A percentile compares a stretch with the other conserved stretches of the same genome.
phyloP scores from a whole-genome alignment of 2,113 vertebrate species.

The Oncorhynchus kisutch region DNA sequence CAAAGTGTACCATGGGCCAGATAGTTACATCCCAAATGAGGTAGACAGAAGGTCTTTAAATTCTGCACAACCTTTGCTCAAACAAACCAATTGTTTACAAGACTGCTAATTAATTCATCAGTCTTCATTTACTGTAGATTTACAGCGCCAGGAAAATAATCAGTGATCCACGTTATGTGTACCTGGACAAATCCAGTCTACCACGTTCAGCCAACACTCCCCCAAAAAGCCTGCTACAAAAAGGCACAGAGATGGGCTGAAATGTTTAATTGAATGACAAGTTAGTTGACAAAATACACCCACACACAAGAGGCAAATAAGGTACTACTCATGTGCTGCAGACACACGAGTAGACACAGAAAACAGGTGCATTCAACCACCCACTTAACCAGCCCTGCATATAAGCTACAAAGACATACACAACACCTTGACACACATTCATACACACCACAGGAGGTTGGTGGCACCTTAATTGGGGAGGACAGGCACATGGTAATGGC shows the following conservation, averaged over 20 bases:
- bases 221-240: background rate
- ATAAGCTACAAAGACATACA: background rate
- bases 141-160: slow-evolving; percentile 47
- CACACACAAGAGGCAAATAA: too few relatives aligned
- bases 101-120: slow-evolving; percentile 78
- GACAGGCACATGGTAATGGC: too few relatives aligned
- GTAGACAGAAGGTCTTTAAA: slow-evolving; percentile 81
- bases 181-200: slow-evolving; percentile 22
- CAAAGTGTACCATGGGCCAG: slow-evolving; percentile 67
- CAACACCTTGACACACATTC: background rate
- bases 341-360: background rate
- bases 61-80: slow-evolving; percentile 72
- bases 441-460: too few relatives aligned
- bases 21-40: slow-evolving; percentile 75
- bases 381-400: too few relatives aligned
- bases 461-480: too few relatives aligned
- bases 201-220: background rate
- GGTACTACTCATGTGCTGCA: too few relatives aligned
- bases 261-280: slow-evolving; percentile 13
- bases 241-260: background rate
- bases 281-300: background rate
- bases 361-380: too few relatives aligned
- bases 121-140: slow-evolving; percentile 77
- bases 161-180: slow-evolving; percentile 27
- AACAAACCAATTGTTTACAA: slow-evolving; percentile 79